phyloP scores from a whole-genome alignment of 2,888 invertebrate genomes.

The Brachylomia viminalis region DNA sequence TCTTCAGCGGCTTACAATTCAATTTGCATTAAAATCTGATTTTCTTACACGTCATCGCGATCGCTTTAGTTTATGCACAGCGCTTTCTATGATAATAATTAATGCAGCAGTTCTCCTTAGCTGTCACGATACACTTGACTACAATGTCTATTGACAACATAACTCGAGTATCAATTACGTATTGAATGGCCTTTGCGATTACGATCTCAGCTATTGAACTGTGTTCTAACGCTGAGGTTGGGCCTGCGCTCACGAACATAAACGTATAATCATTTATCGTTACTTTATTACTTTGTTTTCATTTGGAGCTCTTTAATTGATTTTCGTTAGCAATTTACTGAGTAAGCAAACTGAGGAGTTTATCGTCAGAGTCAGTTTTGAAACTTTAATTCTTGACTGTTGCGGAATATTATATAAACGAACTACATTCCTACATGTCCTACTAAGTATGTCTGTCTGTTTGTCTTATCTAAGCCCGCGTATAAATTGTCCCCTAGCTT shows the following conservation, averaged over 20 bases:
- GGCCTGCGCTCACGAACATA: conserved; percentile 53
- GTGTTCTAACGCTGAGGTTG: conserved; percentile 66
- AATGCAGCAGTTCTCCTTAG: conserved; percentile 63
- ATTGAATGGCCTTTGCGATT: conserved; percentile 74
- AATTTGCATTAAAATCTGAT: conserved; percentile 63
- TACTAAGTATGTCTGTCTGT: conserved; percentile 5
- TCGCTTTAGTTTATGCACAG: conserved; percentile 49
- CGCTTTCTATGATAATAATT: conserved; percentile 65
- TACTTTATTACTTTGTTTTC: conserved; percentile 58
- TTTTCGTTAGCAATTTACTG: conserved; percentile 57
- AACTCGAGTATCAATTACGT: conserved; percentile 73
- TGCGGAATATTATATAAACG: conserved; percentile 40
- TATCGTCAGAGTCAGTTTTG: conserved; percentile 36
- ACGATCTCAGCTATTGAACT: conserved; percentile 72
- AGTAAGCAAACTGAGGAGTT: conserved; percentile 49
- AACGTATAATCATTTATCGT: conserved; percentile 54
- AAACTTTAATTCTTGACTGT: conserved; percentile 34
- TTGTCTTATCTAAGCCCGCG: conserved; percentile 16
- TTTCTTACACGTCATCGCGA: conserved; percentile 53
- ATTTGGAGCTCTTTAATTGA: conserved; percentile 56
- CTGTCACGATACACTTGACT: conserved; percentile 69
- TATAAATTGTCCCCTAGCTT: conserved; percentile 23
- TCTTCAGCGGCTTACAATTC: conserved; percentile 55
- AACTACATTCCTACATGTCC: conserved; percentile 31
- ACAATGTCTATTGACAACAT: conserved; percentile 73